phyloP scores from a whole-genome alignment of 2,888 invertebrate genomes.

The Halictus ligatus region DNA sequence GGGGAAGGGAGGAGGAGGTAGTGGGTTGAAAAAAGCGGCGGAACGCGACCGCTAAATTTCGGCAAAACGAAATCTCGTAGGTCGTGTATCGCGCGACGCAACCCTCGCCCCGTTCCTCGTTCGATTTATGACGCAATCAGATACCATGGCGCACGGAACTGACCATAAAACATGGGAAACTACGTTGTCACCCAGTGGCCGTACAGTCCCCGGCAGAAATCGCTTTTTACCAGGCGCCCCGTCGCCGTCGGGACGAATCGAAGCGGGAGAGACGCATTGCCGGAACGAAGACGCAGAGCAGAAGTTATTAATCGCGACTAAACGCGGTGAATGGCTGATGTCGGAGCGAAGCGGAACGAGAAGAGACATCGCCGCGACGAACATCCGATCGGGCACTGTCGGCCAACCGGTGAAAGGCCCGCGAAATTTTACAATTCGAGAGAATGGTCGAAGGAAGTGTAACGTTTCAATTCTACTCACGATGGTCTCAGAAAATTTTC shows the following conservation, averaged over 20 bases:
- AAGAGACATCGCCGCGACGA: slow-evolving; percentile 25
- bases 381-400: slow-evolving; percentile 36
- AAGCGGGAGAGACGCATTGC: slow-evolving; percentile 28
- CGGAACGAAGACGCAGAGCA: slow-evolving; percentile 14
- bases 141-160: slow-evolving; percentile 80
- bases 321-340: slow-evolving; percentile 45
- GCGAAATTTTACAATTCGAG: background rate
- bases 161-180: slow-evolving; percentile 82
- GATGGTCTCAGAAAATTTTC: too few relatives aligned
- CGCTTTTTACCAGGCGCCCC: slow-evolving; percentile 42
- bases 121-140: slow-evolving; percentile 82
- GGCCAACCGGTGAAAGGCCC: background rate
- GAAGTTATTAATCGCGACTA: slow-evolving; percentile 64
- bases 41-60: slow-evolving; percentile 72
- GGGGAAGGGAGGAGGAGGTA: background rate
- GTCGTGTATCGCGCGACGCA: slow-evolving; percentile 70
- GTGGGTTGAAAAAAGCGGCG: slow-evolving; percentile 24
- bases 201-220: slow-evolving; percentile 72
- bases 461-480: too few relatives aligned
- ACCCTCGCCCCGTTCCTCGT: slow-evolving; percentile 72
- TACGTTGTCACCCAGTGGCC: slow-evolving; percentile 78
- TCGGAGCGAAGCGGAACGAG: background rate
- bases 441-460: too few relatives aligned
- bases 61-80: slow-evolving; percentile 74
- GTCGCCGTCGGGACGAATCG: background rate